Evolutionary conservation across 2,797 vertebrate genomes (phyloP).

Genomic region (Neostethus bicornis): DNA sequence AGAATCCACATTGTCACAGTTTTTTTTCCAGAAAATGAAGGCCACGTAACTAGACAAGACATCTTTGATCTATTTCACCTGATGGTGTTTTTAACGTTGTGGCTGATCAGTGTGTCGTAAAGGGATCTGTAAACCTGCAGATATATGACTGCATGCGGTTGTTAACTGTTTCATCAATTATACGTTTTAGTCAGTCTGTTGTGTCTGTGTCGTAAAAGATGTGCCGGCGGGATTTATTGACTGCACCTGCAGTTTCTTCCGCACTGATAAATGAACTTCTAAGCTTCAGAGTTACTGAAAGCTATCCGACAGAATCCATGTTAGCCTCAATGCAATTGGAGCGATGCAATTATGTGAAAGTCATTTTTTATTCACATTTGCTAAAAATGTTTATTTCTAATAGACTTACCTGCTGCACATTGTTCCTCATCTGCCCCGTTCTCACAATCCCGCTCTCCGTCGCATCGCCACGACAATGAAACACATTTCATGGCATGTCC

Average conservation of each 20-base stretch:
- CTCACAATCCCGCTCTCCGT: constrained; percentile 93
- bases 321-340: not conserved
- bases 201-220: not conserved
- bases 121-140: not conserved
- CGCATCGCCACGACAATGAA: constrained; percentile 94
- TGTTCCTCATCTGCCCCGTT: constrained; percentile 90
- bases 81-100: not conserved
- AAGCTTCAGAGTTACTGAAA: not conserved
- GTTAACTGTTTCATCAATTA: not conserved
- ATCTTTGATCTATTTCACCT: not conserved
- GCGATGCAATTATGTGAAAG: not conserved
- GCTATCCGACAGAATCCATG: not conserved
- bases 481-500: constrained; percentile 90
- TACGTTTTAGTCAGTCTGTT: not conserved
- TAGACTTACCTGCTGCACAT: constrained; percentile 86
- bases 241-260: not conserved
- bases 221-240: not conserved
- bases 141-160: not conserved
- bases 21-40: not conserved
- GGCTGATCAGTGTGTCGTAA: not conserved
- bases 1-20: not conserved
- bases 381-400: not conserved
- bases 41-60: not conserved
- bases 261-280: constrained; percentile 1
- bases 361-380: not conserved